phyloP scores from a whole-genome alignment of 2,797 vertebrate genomes.

The Gallirallus australis region DNA sequence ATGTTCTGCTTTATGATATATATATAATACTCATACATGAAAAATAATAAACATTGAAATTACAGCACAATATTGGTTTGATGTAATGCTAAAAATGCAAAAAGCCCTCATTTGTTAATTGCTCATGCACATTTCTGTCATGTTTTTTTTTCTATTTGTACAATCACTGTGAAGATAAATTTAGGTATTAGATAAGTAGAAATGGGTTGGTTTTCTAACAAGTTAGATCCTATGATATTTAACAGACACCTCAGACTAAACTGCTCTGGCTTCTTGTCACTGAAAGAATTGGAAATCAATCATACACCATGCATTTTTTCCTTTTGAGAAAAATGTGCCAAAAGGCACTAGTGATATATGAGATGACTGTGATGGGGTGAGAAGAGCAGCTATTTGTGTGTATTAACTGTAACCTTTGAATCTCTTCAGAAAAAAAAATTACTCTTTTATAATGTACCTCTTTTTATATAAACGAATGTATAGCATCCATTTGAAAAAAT shows the following conservation, averaged over 20 bases:
- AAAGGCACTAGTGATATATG: slow-evolving; percentile 26
- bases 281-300: slow-evolving; percentile 48
- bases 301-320: not conserved
- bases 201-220: not conserved
- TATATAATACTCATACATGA: not conserved
- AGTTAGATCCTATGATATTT: not conserved
- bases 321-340: not conserved
- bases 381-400: not conserved
- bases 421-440: not conserved
- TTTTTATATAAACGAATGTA: not conserved
- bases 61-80: not conserved
- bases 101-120: not conserved
- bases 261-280: not conserved
- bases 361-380: not conserved
- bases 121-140: not conserved
- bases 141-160: not conserved
- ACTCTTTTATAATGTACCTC: not conserved
- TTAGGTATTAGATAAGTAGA: not conserved
- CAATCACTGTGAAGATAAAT: not conserved
- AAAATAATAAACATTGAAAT: not conserved
- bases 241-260: not conserved
- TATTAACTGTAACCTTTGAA: slow-evolving; percentile 24
- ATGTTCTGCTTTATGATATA: not conserved
- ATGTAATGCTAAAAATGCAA: not conserved
- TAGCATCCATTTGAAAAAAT: not conserved